phyloP scores from a whole-genome alignment of 2,113 vertebrate species.

The Mirza zaza region DNA sequence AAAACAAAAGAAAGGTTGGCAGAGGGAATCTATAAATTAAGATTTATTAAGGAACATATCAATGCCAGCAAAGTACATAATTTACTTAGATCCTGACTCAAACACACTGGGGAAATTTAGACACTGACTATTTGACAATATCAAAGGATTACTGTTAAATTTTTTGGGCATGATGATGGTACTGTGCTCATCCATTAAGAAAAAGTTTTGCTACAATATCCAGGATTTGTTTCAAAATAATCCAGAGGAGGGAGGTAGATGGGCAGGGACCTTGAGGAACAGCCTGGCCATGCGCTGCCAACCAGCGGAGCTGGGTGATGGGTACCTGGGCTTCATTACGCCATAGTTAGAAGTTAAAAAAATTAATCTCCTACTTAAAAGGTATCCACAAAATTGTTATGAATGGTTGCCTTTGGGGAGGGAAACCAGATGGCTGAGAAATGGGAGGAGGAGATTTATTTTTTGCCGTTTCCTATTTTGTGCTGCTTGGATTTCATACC shows the following conservation, averaged over 20 bases:
- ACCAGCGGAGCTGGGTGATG: no score
- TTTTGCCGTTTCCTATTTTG: not conserved
- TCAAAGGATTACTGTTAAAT: not conserved
- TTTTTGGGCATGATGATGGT: not conserved
- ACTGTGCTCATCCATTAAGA: not conserved
- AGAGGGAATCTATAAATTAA: not conserved
- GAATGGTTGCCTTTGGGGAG: not conserved
- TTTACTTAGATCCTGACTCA: not conserved
- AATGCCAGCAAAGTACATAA: not conserved
- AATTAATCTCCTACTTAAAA: not conserved
- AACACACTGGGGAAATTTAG: not conserved
- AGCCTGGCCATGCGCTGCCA: not conserved
- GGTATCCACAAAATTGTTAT: not conserved
- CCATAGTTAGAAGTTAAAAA: not conserved
- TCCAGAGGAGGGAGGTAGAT: rapidly evolving
- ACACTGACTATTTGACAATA: not conserved
- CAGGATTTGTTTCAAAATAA: not conserved
- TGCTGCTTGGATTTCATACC: not conserved
- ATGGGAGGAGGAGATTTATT: not conserved
- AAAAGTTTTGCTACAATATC: not conserved
- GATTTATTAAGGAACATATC: not conserved
- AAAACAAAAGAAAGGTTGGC: not conserved
- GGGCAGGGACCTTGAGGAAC: no score
- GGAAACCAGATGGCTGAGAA: not conserved
- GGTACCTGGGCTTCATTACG: not conserved